Evolutionary conservation across 2,797 vertebrate genomes (phyloP), one percentile per base, ranked within the genome.

Genomic region (Labroides dimidiatus): DNA sequence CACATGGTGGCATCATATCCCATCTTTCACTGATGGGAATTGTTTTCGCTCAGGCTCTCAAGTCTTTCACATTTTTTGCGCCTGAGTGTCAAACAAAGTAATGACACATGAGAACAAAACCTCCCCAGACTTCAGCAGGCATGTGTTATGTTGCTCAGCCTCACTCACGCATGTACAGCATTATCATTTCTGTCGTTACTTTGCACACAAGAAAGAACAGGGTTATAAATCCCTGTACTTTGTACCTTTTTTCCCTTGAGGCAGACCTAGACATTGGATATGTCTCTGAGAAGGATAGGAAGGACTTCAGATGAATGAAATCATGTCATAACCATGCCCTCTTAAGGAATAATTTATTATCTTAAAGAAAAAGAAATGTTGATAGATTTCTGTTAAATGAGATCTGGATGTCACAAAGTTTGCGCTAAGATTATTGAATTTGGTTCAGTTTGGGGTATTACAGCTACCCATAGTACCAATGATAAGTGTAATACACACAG

Each of bases 1-100:
- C 89, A 92, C 88, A 88, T 53, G 84, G 79, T 80, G 85, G 89
- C 84, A 27, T 73, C 69, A 85, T 43, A 57, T 45, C 55, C 81
- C 64, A 72, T 62, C 19, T 48, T 42, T 51, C 12, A 19, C 16
- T 19, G 11, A 50, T 13, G 23, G 6, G 39, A 7, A 12, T 10
- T 20, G 2, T 41, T 62, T 44, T 6, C n/a, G 49, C 2, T 24
- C 41, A 45, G 14, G 13, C 37, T 6, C 37, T 14, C 1, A 65
- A 61, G 8, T 4, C 10, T 48, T 43, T 43, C 0, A 33, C 30
- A 15, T 55, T 61, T 50, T 61, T 63, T 66, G n/a, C 6, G 56
- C 16, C 13, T 62, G 33, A 4, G 36, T 44, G 43, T 21, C 27
- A 21, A 30, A 11, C 4, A 15, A 15, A 44, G 48, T 63, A 51